Base-by-base conservation (phyloP, 2,113 vertebrate genomes). In the Pollachius pollachius region DNA sequence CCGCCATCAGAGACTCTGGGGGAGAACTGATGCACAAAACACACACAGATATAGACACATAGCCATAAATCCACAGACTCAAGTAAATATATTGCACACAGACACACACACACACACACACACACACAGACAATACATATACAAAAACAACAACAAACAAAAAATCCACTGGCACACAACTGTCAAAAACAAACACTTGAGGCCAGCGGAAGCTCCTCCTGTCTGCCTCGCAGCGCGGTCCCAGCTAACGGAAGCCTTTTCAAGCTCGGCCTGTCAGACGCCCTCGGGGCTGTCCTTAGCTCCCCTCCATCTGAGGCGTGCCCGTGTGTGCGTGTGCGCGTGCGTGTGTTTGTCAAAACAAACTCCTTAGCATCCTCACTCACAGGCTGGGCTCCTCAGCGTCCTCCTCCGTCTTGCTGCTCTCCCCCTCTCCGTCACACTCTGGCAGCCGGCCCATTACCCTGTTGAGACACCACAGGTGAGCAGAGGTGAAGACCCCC, bases 361-460 rank as follows among this genome's bases (percentile, higher is more conserved):
- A 27, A 15, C 60, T 34, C 30, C 30, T 34, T 34, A 17, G 17
- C 15, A 1, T 48, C 41, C 12, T 54, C 4, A 89, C 96, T 92
- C 81, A 99, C 97, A 99, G 84, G 69, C 92, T 92, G 1, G 88
- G 92, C 76, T 99, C 97, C 70, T 98, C 96, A 65, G 94, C 89
- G 74, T 97, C 96, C 0, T 97, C 96, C 13, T 93, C 93, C 0
- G 94, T 91, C 25, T 91, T 95, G 79, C 69, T 82, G 67, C 82
- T 94, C 63, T 95, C 93, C 85, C 94, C 92, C 79, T 96, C 95
- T 0, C 93, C 89, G 81, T 99, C 97, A 86, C 94, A 97, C 34
- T 93, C 92, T 2, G 97, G 97, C 69, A 99, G 87, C 70, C 95
- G 93, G 71, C 94, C 92, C 96, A 99, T 98, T 75, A 99, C 87